Base-by-base conservation (phyloP, 2,888 invertebrate genomes). In the Oxytorus armatus region DNA sequence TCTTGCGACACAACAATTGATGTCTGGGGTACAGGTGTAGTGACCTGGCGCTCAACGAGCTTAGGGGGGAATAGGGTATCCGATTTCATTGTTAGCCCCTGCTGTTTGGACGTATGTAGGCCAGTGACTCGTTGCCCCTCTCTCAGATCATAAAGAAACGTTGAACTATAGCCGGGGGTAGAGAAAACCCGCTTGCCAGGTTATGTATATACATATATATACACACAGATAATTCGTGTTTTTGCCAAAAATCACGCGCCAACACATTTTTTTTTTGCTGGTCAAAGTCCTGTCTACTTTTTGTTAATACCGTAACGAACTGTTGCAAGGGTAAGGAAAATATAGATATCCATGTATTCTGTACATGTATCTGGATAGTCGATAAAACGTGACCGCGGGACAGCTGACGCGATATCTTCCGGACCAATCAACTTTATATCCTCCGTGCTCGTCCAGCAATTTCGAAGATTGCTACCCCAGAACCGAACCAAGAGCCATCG, bases 371-470 rank as follows among this genome's bases (percentile, higher is more conserved):
- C 63, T 49, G 55, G 66, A 23, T 47, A 76, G 78, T 79, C 70
- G 79, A 82, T 66, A 79, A 82, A 82, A 83, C 82, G 84, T 83
- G 82, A 83, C 81, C 83, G 77, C 84, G 69, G 78, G 83, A 84
- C 82, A 83, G 85, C 85, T 84, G 85, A 85, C 84, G 82, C 84
- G 84, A 83, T 82, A 84, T 85, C 85, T 82, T 84, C 81, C 84
- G 82, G 84, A 78, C 86, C 85, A 85, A 86, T 86, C 85, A 84
- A 83, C 86, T 86, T 85, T 84, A 86, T 85, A 84, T 83, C 84
- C 83, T 81, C 63, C 81, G 53, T 75, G 81, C 81, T 79, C 81
- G 82, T 83, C 84, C 79, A 79, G 85, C 86, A 88, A 89, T 88
- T 88, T 85, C 84, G 77, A 85, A 88, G 86, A 88, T 88, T 86